phyloP scores from a whole-genome alignment of 2,888 invertebrate genomes.

The Drosophila seclusa region DNA sequence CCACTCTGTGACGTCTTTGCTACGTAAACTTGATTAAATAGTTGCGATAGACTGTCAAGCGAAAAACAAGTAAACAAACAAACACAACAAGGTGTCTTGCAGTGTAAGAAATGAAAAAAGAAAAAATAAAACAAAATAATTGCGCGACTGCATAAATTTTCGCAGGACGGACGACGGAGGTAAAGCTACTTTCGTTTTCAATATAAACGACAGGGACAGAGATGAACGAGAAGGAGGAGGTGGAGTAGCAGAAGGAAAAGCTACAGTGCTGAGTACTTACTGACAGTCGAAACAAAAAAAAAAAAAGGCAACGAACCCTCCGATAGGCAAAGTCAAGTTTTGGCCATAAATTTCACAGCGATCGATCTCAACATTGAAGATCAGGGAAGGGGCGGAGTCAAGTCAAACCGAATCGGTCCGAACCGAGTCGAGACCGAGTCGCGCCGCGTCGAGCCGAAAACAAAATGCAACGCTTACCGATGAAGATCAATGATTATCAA shows the following conservation, averaged over 20 bases:
- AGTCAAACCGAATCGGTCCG: neutral
- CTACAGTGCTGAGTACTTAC: slow-evolving; percentile 46
- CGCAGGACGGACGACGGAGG: slow-evolving; percentile 40
- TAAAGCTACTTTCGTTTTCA: slow-evolving; percentile 80
- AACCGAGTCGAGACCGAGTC: neutral
- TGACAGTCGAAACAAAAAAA: slow-evolving; percentile 55
- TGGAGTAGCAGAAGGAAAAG: slow-evolving; percentile 33
- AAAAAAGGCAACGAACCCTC: slow-evolving; percentile 74
- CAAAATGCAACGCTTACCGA: slow-evolving; percentile 62
- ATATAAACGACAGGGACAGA: slow-evolving; percentile 48
- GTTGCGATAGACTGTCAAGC: slow-evolving; percentile 21
- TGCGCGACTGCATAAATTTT: slow-evolving; percentile 79
- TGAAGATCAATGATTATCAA: slow-evolving; percentile 83
- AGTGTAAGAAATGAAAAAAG: slow-evolving; percentile 37
- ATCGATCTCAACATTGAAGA: slow-evolving; percentile 34
- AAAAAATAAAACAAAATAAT: slow-evolving; percentile 57
- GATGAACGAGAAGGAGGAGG: neutral
- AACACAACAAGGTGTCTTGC: slow-evolving; percentile 55
- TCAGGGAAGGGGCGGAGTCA: slow-evolving; percentile 21
- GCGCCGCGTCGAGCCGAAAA: slow-evolving; percentile 15
- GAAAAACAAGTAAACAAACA: slow-evolving; percentile 18
- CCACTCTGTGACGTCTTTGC: slow-evolving; percentile 22
- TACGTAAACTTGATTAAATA: slow-evolving; percentile 34
- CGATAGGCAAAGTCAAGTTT: slow-evolving; percentile 73
- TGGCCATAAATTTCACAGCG: slow-evolving; percentile 73